A percentile compares a stretch with the other conserved stretches of the same genome.
Conservation (phyloP, 2,888 invertebrate genomes). For the Anaspis maculata region DNA sequence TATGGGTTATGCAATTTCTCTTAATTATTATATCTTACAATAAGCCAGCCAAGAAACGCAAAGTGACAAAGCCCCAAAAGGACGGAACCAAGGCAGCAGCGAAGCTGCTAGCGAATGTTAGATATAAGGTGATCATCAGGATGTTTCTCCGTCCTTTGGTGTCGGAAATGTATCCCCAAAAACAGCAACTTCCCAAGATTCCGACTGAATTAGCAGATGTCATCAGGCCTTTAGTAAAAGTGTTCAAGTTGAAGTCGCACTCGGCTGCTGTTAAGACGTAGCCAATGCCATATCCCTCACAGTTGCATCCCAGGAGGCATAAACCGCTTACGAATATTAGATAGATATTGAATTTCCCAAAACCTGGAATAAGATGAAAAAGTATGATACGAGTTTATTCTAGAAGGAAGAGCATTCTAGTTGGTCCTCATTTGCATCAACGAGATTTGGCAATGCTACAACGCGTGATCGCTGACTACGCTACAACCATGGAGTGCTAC, state of each 20-base stretch:
- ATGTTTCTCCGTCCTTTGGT: conserved; percentile 18
- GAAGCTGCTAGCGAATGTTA: conserved; percentile 14
- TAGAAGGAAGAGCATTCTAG: too few relatives aligned
- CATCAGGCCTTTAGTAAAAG: conserved; percentile 18
- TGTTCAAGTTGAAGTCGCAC: conserved; percentile 19
- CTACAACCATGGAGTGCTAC: too few relatives aligned
- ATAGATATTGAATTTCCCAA: conserved; percentile 20
- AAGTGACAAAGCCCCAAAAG: conserved; percentile 18
- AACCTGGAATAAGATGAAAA: conserved; percentile 15
- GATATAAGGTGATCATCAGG: conserved; percentile 13
- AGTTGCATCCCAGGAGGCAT: conserved; percentile 16
- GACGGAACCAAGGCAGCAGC: conserved; percentile 12
- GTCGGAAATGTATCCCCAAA: conserved; percentile 25
- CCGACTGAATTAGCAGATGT: conserved; percentile 19
- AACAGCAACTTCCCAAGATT: conserved; percentile 13
- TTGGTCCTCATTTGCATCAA: too few relatives aligned
- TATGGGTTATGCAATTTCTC: too few relatives aligned
- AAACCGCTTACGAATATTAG: conserved; percentile 18
- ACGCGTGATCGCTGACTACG: too few relatives aligned
- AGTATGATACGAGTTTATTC: too few relatives aligned
- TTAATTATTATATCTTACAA: conserved; percentile 14
- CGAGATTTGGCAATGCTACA: too few relatives aligned
- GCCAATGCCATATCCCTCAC: conserved; percentile 17
- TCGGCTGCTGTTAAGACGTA: conserved; percentile 19
- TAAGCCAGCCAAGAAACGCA: conserved; percentile 19